A percentile compares a stretch with the other conserved stretches of the same genome.
Evolutionary conservation across 1,140 invertebrate genomes (phyloP).

Genomic region (Neotoxoptera formosana): DNA sequence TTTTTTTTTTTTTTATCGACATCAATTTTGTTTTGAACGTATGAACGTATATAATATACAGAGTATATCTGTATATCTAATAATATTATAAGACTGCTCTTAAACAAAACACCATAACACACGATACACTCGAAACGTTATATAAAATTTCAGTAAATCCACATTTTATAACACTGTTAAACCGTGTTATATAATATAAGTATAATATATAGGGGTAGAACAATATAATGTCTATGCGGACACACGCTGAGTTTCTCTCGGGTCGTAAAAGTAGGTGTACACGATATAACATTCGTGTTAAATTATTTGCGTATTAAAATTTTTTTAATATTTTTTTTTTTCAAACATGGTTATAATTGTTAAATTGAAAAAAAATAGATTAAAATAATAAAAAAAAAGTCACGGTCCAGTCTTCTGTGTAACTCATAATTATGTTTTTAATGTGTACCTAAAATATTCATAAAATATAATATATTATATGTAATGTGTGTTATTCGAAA

Average conservation of each 20-base stretch:
- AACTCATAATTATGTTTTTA: background rate
- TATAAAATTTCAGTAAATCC: background rate
- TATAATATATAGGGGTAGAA: background rate
- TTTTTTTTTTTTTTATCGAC: background rate
- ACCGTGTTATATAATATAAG: background rate
- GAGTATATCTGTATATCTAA: no score
- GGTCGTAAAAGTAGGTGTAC: background rate
- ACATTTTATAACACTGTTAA: background rate
- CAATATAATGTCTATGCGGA: constrained; percentile 18
- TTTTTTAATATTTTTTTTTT: background rate
- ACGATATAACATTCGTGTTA: background rate
- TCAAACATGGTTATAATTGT: background rate
- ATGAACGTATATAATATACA: background rate
- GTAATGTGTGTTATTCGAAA: background rate
- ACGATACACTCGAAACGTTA: background rate
- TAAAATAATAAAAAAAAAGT: background rate
- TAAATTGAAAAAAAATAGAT: background rate
- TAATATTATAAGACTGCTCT: background rate
- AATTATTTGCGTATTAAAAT: background rate
- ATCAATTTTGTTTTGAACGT: background rate
- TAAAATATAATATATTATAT: background rate
- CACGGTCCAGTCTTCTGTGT: background rate
- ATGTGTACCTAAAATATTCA: background rate
- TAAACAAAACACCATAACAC: background rate
- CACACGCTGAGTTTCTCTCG: constrained; percentile 1